Conservation (phyloP, 2,113 vertebrate genomes). For the Tragelaphus scriptus region DNA sequence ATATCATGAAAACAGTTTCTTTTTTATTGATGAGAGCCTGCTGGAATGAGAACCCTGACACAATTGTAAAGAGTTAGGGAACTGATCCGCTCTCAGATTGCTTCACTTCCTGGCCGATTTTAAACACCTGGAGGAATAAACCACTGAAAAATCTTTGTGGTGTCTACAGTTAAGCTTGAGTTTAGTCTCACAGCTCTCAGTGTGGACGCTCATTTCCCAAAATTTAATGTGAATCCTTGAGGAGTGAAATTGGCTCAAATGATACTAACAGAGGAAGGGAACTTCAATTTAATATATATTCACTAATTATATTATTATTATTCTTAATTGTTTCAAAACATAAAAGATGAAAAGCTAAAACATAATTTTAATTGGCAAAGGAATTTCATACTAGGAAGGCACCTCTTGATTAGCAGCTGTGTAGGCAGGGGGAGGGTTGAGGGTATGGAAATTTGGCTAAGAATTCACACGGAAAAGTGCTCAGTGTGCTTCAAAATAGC, state of each 20-base stretch:
- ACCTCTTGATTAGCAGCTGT: conserved; percentile 54
- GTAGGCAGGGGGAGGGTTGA: conserved; percentile 5
- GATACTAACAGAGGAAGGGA: background rate
- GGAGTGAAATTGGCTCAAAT: background rate
- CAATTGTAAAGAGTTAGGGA: background rate
- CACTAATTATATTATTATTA: conserved; percentile 51
- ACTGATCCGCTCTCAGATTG: background rate
- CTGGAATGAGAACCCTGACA: background rate
- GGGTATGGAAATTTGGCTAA: conserved; percentile 31
- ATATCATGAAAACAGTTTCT: background rate
- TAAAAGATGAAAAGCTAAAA: conserved; percentile 35
- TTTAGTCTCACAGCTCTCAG: background rate
- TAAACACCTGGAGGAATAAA: background rate
- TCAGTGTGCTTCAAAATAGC: background rate
- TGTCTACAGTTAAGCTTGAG: background rate
- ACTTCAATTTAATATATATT: background rate
- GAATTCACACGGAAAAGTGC: conserved; percentile 42
- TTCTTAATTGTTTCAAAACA: conserved; percentile 32
- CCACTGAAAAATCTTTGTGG: background rate
- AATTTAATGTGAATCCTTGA: background rate
- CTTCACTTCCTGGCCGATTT: background rate
- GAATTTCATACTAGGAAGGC: conserved; percentile 19
- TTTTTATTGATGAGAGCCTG: background rate
- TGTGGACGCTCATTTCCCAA: background rate
- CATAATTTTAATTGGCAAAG: conserved; percentile 37